Evolutionary conservation across 2,888 invertebrate genomes (phyloP), one percentile per base, ranked within the genome.

Genomic region (Agrotis exclamationis): DNA sequence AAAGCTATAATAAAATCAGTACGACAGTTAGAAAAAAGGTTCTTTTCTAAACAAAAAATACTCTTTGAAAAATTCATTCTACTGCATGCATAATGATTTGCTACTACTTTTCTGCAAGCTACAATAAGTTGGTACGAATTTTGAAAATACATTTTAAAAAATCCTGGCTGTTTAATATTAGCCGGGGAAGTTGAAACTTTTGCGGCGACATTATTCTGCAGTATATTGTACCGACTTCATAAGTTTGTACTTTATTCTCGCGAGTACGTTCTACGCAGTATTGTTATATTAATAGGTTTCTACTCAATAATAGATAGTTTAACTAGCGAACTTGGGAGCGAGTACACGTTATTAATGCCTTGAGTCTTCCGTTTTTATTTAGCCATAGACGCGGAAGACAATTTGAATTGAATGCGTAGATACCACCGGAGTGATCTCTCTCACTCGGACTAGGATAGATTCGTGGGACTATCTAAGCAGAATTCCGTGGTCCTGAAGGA

Each of bases 161-260:
- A 16, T n/a, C 18, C 7, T 24, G 14, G 1, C 18, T 50, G 50
- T 72, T 72, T 60, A 51, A 60, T 45, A 62, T 33, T 53, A 73
- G 22, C 45, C 14, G 62, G 11, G 7, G 16, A 45, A 73, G 22
- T 73, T 33, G 22, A 24, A 60, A 73, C 51, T 72, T 73, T 73
- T 22, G 51, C 22, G 13, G 44, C 16, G 44, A 60, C 28, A 18
- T 51, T 45, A 60, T 33, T 73, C n/a, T 60, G n/a, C 20, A 72
- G 50, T 50, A 50, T 45, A 44, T 72, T 50, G 28, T 51, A 50
- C 28, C 9, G 28, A 70, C 50, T 73, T 60, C 20, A 45, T 45
- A 73, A 73, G 13, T 73, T 72, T 51, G 13, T 18, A 18, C 24
- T 71, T 39, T 18, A 13, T 33, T 51, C 13, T 3, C 20, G 13